These are phyloP conservation scores for Spongilla lacustris DNA, from an alignment of 37 sponge, comb jelly and placozoan genomes.

Conservation along the genomic window DNA sequence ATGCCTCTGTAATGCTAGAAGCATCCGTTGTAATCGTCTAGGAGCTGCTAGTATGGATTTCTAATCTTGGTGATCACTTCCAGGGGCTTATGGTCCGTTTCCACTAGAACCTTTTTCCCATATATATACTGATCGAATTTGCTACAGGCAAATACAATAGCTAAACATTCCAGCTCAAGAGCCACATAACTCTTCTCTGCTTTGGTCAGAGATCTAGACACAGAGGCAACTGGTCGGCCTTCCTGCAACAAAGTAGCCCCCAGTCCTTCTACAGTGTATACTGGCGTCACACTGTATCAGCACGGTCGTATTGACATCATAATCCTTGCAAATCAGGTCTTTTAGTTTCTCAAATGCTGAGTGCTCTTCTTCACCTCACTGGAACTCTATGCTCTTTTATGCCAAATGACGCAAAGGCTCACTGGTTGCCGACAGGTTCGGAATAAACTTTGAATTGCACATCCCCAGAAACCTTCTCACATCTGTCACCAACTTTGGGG, in stretches of 20 bases:
- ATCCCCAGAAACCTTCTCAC: slow-evolving; percentile 10
- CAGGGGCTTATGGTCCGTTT: slow-evolving; percentile 51
- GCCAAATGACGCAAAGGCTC: neutral
- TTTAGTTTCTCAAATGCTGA: no score
- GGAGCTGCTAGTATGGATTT: slow-evolving; percentile 39
- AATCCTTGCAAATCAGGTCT: slow-evolving; percentile 3
- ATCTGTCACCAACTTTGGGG: neutral
- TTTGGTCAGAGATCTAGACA: slow-evolving; percentile 30
- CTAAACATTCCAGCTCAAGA: slow-evolving; percentile 24
- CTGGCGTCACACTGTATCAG: slow-evolving; percentile 28
- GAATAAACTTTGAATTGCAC: slow-evolving; percentile 21
- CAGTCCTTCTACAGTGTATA: slow-evolving; percentile 9
- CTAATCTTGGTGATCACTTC: slow-evolving; percentile 18
- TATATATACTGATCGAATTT: slow-evolving; percentile 34
- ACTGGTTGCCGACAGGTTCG: slow-evolving; percentile 6
- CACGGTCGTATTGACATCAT: neutral
- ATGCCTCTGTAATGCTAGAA: slow-evolving; percentile 33
- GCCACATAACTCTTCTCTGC: slow-evolving; percentile 14
- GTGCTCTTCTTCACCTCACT: no score
- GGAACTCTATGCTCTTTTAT: no score
- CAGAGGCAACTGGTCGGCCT: slow-evolving; percentile 22
- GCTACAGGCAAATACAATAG: slow-evolving; percentile 24
- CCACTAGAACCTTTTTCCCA: slow-evolving; percentile 24
- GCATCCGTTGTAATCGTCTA: slow-evolving; percentile 38
- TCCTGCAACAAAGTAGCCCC: slow-evolving; percentile 36